These are phyloP conservation scores for Phalacrocorax carbo DNA, from an alignment of 2,113 vertebrate species.

Conservation along the genomic window DNA sequence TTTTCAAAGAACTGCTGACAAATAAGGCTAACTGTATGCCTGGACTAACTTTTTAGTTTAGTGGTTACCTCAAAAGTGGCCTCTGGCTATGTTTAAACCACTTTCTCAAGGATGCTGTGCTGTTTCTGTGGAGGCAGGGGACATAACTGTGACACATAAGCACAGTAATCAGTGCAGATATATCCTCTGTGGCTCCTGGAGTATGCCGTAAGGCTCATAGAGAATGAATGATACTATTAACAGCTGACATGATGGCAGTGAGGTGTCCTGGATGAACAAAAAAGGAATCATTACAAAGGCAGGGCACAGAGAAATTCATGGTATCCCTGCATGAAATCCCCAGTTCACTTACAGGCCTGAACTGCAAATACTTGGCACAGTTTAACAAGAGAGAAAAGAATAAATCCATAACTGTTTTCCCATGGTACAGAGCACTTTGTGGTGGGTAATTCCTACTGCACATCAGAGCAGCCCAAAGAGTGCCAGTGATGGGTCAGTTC, in stretches of 20 bases:
- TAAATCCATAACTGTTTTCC: background rate
- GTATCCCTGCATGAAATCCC: background rate
- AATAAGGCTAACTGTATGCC: background rate
- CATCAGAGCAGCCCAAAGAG: background rate
- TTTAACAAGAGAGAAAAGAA: background rate
- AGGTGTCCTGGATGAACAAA: background rate
- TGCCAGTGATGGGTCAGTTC: background rate
- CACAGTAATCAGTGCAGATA: background rate
- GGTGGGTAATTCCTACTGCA: background rate
- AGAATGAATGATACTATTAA: background rate
- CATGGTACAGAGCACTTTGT: background rate
- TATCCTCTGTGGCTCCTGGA: background rate
- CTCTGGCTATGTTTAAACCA: background rate
- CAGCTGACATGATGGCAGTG: background rate
- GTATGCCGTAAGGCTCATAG: background rate
- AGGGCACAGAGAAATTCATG: background rate
- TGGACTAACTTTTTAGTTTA: background rate
- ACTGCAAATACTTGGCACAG: background rate
- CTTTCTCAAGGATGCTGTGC: background rate
- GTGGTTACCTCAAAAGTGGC: background rate
- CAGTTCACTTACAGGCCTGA: background rate
- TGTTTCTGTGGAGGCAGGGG: background rate
- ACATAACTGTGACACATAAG: background rate
- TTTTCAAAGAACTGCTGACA: background rate
- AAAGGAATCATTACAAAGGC: background rate